Percentiles rank a stretch among this genome's conserved stretches.
These are phyloP conservation scores for Tuta absoluta DNA, from an alignment of 2,888 invertebrate species.

Conservation along the genomic window DNA sequence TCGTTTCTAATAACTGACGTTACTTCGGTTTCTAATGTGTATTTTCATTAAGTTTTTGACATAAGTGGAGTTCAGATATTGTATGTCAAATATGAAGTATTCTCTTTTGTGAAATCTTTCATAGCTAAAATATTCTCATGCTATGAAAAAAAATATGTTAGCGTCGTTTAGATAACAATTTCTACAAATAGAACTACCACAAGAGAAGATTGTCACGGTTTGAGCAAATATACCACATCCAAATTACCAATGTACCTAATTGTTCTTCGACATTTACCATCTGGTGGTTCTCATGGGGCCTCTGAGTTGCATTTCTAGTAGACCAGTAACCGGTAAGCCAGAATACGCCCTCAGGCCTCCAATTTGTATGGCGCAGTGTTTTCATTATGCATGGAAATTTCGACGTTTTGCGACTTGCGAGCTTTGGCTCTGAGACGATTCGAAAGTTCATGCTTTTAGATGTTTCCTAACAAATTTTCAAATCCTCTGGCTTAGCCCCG, in stretches of 20 bases:
- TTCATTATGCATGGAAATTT: conserved; percentile 33
- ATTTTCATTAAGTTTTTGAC: too few relatives aligned
- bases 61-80: too few relatives aligned
- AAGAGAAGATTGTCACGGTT: too few relatives aligned
- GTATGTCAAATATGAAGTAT: too few relatives aligned
- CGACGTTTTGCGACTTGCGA: conserved; percentile 11
- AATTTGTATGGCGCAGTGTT: conserved; percentile 56
- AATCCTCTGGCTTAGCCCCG: not conserved
- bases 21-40: too few relatives aligned
- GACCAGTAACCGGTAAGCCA: conserved; percentile 43
- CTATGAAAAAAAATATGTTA: too few relatives aligned
- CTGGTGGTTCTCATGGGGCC: conserved; percentile 70
- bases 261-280: conserved; percentile 56
- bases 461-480: not conserved
- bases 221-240: conserved; percentile 46
- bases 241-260: conserved; percentile 19
- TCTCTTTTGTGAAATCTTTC: too few relatives aligned
- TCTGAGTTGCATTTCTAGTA: conserved; percentile 56
- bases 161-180: too few relatives aligned
- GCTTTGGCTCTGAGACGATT: not conserved
- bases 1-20: too few relatives aligned
- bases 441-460: not conserved
- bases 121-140: too few relatives aligned
- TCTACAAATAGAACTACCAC: too few relatives aligned
- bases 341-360: conserved; percentile 60